Evolutionary conservation across 2,797 vertebrate genomes (phyloP).

Genomic region (Microctenopoma stevenorrisi): DNA sequence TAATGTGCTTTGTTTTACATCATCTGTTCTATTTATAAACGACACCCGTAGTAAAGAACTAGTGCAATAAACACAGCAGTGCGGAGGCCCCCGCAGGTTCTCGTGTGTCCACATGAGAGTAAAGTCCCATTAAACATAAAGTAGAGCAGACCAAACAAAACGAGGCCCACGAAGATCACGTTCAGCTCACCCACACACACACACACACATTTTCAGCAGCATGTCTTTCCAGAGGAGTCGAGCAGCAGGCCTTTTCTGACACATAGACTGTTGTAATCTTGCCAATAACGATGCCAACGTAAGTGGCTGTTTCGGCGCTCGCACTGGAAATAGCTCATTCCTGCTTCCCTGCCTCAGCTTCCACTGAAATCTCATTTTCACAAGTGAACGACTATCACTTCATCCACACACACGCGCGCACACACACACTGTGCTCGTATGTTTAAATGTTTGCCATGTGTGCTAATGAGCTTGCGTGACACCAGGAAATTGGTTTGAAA

Average conservation of each 20-base stretch:
- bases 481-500: slow-evolving; percentile 13
- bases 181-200: slow-evolving; percentile 31
- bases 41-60: neutral
- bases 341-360: slow-evolving; percentile 16
- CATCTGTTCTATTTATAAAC: neutral
- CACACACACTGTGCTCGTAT: no score
- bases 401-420: neutral
- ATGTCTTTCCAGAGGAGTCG: slow-evolving; percentile 32
- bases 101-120: neutral
- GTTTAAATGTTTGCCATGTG: neutral
- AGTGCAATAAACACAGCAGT: neutral
- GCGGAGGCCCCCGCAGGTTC: neutral
- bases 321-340: slow-evolving; percentile 4
- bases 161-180: slow-evolving; percentile 1
- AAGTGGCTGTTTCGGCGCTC: slow-evolving; percentile 32
- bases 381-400: neutral
- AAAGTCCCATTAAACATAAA: neutral
- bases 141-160: slow-evolving; percentile 22
- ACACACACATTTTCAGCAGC: slow-evolving; percentile 24
- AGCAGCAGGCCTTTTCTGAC: slow-evolving; percentile 58
- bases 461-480: neutral
- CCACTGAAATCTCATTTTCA: neutral
- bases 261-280: slow-evolving; percentile 32
- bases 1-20: no score
- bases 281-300: slow-evolving; percentile 46